Conservation (phyloP, 2,113 vertebrate species). For the Numenius arquata region DNA sequence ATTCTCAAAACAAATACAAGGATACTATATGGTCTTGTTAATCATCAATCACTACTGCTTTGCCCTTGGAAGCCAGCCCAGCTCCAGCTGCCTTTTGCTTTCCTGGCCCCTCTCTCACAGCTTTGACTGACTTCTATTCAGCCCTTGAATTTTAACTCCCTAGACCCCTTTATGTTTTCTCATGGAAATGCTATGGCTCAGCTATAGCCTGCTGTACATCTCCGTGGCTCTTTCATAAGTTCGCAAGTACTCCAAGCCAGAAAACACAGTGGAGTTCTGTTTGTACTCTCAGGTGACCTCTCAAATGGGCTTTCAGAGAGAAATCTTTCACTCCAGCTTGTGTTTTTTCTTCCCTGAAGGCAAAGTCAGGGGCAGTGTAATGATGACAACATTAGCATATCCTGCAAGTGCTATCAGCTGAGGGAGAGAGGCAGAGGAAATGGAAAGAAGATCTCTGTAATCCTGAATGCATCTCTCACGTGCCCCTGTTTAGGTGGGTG, state of each 20-base stretch:
- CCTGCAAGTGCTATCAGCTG: background rate
- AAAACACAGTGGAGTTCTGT: slow-evolving; percentile 22
- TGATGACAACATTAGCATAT: background rate
- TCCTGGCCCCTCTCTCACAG: background rate
- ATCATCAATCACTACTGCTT: slow-evolving; percentile 9
- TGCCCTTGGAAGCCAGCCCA: background rate
- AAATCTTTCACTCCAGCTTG: background rate
- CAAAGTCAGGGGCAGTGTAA: background rate
- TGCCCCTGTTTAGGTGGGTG: background rate
- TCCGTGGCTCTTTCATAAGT: background rate
- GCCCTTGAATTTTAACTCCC: slow-evolving; percentile 26
- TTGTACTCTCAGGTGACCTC: slow-evolving; percentile 30
- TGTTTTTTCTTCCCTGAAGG: background rate
- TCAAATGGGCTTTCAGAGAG: slow-evolving; percentile 18
- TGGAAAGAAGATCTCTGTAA: background rate
- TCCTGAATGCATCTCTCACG: background rate
- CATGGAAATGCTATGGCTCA: background rate
- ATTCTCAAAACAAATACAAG: background rate
- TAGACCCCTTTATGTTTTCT: background rate
- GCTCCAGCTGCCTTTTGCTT: slow-evolving; percentile 10
- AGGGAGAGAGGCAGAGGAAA: background rate
- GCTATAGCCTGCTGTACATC: background rate
- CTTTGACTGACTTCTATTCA: background rate
- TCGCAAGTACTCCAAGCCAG: background rate
- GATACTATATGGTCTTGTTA: background rate